Conservation (phyloP, 2,888 invertebrate genomes). For the Philopedon plagiatum region DNA sequence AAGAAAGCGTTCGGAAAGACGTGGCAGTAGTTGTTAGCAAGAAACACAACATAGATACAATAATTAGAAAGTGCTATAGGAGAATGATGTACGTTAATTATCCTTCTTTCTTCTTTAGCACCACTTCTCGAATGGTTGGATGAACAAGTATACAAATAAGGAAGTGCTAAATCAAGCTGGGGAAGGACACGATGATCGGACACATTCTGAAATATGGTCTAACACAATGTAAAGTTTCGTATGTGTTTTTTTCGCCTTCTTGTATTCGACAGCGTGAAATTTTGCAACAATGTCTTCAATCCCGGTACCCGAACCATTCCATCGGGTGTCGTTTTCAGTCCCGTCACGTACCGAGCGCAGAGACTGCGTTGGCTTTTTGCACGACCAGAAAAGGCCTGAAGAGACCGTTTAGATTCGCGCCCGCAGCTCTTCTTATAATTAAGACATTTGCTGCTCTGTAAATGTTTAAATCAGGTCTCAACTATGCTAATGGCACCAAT, state of each 20-base stretch:
- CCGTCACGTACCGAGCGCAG: conserved; percentile 32
- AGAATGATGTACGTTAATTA: too few species aligned
- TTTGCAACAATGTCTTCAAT: conserved; percentile 8
- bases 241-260: neutral
- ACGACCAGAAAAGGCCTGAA: conserved; percentile 66
- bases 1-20: too few species aligned
- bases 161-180: too few species aligned
- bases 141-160: too few species aligned
- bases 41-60: too few species aligned
- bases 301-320: neutral
- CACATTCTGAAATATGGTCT: too few species aligned
- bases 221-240: too few species aligned
- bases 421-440: conserved; percentile 66
- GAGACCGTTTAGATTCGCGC: conserved; percentile 69
- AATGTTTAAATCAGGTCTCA: conserved; percentile 68
- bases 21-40: too few species aligned
- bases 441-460: conserved; percentile 65
- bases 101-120: too few species aligned
- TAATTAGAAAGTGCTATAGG: too few species aligned
- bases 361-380: conserved; percentile 35
- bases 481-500: conserved; percentile 67
- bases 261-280: neutral
- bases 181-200: too few species aligned
- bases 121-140: too few species aligned
- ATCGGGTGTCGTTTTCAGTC: conserved; percentile 1